These are phyloP conservation scores for Macropodus opercularis DNA, from an alignment of 2,797 vertebrate species.

Conservation along the genomic window DNA sequence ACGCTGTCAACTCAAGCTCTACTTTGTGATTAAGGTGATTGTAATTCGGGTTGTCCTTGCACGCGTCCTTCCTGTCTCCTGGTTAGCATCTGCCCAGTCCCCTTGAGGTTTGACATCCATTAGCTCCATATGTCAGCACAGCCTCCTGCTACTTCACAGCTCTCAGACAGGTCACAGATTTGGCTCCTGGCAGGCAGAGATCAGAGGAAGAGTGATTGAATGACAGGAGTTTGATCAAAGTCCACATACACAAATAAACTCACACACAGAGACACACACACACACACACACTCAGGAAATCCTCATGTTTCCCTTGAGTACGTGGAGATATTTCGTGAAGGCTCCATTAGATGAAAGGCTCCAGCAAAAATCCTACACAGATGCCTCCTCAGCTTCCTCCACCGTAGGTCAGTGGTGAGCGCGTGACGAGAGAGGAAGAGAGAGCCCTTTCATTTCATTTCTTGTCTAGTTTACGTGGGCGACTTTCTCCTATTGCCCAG, in stretches of 20 bases:
- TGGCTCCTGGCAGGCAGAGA: constrained; percentile 66
- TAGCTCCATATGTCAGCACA: constrained; percentile 51
- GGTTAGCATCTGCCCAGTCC: constrained; percentile 58
- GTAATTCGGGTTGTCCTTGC: constrained; percentile 41
- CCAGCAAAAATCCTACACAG: constrained; percentile 40
- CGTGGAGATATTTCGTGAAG: constrained; percentile 42
- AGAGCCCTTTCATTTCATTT: constrained; percentile 33
- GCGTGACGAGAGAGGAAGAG: constrained; percentile 32
- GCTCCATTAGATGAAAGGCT: constrained; percentile 55
- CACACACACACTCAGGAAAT: constrained; percentile 31
- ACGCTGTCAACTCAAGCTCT: constrained; percentile 10
- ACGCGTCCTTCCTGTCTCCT: constrained; percentile 53
- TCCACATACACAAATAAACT: constrained; percentile 31
- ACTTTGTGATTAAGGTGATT: constrained; percentile 24
- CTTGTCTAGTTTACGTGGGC: constrained; percentile 38
- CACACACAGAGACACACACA: constrained; percentile 4
- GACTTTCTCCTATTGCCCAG: constrained; percentile 47
- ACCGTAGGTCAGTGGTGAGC: constrained; percentile 23
- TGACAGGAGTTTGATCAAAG: constrained; percentile 69
- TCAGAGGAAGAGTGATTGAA: constrained; percentile 67
- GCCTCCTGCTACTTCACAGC: constrained; percentile 52
- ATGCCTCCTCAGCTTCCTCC: constrained; percentile 44
- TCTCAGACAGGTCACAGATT: constrained; percentile 65
- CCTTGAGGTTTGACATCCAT: constrained; percentile 62
- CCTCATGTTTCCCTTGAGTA: constrained; percentile 40